A percentile compares a stretch with the other conserved stretches of the same genome.
Conservation (phyloP, 2,797 vertebrate species). For the Halcyon leucocephala region DNA sequence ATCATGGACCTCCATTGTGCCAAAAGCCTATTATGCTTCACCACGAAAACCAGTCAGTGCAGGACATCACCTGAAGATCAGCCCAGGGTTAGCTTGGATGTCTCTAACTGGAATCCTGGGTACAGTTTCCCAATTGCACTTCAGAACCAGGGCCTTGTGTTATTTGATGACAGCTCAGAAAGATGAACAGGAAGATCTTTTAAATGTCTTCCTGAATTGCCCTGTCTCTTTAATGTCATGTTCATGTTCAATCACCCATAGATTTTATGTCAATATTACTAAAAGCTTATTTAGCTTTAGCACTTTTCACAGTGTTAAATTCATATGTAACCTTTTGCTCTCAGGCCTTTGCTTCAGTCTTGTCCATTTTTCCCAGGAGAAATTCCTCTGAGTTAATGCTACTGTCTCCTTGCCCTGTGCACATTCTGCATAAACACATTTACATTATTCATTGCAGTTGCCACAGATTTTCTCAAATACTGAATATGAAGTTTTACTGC, state of each 20-base stretch:
- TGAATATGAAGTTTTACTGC: not conserved
- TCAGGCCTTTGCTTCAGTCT: not conserved
- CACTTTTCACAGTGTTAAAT: not conserved
- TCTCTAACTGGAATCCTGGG: not conserved
- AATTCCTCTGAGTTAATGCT: not conserved
- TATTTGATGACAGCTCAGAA: not conserved
- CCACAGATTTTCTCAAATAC: not conserved
- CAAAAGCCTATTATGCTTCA: not conserved
- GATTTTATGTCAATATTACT: not conserved
- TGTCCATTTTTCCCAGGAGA: not conserved
- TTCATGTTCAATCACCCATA: not conserved
- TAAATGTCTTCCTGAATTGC: not conserved
- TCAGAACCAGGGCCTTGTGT: not conserved
- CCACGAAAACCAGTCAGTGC: not conserved
- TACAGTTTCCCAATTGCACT: not conserved
- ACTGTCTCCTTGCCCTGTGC: not conserved
- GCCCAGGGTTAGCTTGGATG: not conserved
- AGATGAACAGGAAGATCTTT: not conserved
- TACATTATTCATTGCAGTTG: not conserved
- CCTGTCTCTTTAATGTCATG: fast-evolving
- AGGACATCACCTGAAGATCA: not conserved
- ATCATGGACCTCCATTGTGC: not conserved
- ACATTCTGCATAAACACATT: not conserved
- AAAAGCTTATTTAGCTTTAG: not conserved
- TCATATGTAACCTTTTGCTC: not conserved